phyloP scores from a whole-genome alignment of 2,113 vertebrate genomes.

The Zosterops borbonicus region DNA sequence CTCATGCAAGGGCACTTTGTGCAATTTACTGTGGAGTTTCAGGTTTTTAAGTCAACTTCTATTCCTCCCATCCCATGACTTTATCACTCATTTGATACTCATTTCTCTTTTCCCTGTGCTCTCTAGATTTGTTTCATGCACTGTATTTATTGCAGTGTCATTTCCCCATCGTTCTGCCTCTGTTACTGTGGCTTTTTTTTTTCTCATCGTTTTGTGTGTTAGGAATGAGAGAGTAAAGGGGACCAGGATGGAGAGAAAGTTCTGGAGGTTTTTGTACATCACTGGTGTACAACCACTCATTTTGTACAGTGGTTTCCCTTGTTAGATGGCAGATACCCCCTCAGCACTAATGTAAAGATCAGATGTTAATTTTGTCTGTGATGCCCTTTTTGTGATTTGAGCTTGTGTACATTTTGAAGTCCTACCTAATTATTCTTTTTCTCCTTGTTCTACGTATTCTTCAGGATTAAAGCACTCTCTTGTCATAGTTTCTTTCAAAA shows the following conservation, averaged over 20 bases:
- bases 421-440: background rate
- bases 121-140: background rate
- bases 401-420: background rate
- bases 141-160: background rate
- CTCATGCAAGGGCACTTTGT: background rate
- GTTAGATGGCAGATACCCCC: background rate
- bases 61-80: background rate
- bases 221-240: background rate
- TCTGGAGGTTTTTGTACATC: background rate
- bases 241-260: background rate
- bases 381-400: background rate
- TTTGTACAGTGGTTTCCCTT: background rate
- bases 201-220: background rate
- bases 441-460: background rate
- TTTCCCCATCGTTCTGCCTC: background rate
- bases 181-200: background rate
- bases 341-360: background rate
- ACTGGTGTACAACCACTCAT: fast-evolving
- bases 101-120: background rate
- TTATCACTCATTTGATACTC: background rate
- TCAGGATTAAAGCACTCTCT: background rate
- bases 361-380: background rate
- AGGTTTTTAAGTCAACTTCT: background rate
- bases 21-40: background rate
- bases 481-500: background rate